phyloP scores from a whole-genome alignment of 2,797 vertebrate genomes.

The Chloroceryle inda region DNA sequence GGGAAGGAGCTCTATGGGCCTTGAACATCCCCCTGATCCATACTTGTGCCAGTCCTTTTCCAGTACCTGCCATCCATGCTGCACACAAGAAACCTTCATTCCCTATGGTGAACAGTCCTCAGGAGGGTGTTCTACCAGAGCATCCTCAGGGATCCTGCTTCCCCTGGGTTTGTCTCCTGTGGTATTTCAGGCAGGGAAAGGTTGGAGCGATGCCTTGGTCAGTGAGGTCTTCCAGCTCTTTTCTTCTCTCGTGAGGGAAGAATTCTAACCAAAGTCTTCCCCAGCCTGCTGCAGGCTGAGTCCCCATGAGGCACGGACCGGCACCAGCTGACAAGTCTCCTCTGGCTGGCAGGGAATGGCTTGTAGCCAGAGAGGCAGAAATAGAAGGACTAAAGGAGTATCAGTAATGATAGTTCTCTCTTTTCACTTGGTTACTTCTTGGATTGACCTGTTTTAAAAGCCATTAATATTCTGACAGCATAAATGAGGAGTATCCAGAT shows the following conservation, averaged over 20 bases:
- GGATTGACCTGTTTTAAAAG: neutral
- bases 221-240: neutral
- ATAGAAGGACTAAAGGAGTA: neutral
- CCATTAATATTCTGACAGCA: neutral
- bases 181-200: neutral
- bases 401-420: neutral
- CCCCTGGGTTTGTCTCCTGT: neutral
- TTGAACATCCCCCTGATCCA: neutral
- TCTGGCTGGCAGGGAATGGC: neutral
- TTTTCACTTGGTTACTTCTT: conserved; percentile 30
- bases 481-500: neutral
- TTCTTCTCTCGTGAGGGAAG: neutral
- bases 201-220: neutral
- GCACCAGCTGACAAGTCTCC: neutral
- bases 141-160: neutral
- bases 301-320: neutral
- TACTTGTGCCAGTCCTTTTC: neutral
- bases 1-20: neutral
- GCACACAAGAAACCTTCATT: neutral
- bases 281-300: neutral
- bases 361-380: neutral
- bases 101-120: neutral
- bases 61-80: neutral
- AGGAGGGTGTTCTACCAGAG: neutral
- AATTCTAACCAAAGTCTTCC: neutral